Percentiles rank a stretch among this genome's conserved stretches.
These are phyloP conservation scores for Rhea pennata DNA, from an alignment of 2,113 vertebrate genomes.

Conservation along the genomic window DNA sequence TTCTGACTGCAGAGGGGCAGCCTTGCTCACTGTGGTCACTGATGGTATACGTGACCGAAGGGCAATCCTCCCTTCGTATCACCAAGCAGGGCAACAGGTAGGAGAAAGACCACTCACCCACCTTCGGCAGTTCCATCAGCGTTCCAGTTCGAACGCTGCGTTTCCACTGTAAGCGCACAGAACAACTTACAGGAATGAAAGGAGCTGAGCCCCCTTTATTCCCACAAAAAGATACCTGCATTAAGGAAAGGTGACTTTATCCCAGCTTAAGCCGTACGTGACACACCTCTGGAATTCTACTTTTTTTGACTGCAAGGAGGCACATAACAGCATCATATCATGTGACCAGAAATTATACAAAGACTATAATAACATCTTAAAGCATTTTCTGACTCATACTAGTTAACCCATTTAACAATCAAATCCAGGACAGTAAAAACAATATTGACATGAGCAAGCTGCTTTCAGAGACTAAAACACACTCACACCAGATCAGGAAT, in stretches of 20 bases:
- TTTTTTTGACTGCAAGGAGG: background rate
- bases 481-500: background rate
- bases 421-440: background rate
- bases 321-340: background rate
- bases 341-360: background rate
- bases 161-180: background rate
- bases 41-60: background rate
- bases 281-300: background rate
- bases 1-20: background rate
- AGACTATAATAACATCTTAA: background rate
- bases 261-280: background rate
- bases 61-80: background rate
- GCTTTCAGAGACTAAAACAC: background rate
- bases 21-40: background rate
- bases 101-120: background rate
- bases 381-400: background rate
- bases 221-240: background rate
- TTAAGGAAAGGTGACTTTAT: background rate
- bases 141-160: accelerated
- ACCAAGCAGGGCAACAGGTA: background rate
- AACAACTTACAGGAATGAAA: background rate
- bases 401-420: background rate
- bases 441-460: background rate
- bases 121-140: background rate
- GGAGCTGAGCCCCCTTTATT: background rate